Evolutionary conservation across 2,888 invertebrate genomes (phyloP).

Genomic region (Drosophila nr. perissopoda): DNA sequence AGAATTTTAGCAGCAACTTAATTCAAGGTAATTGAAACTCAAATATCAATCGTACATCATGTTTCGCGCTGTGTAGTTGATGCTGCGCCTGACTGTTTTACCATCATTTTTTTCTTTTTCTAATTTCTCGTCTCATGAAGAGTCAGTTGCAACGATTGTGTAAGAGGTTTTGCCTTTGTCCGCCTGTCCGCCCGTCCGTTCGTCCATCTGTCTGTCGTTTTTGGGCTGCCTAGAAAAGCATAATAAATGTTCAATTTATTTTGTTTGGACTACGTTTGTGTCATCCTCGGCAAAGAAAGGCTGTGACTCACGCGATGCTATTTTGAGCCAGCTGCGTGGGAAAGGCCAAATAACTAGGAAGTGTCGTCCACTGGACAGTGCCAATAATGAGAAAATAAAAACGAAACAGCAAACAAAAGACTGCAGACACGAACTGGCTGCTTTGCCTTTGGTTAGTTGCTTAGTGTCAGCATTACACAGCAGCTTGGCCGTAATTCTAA

Average conservation of each 20-base stretch:
- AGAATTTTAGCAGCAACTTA: background rate
- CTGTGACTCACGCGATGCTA: conserved; percentile 76
- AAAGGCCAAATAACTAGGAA: conserved; percentile 78
- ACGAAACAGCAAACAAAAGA: conserved; percentile 48
- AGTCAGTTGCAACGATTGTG: conserved; percentile 76
- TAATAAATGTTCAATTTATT: conserved; percentile 79
- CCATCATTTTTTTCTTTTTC: conserved; percentile 53
- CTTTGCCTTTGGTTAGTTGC: conserved; percentile 18
- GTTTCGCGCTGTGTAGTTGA: background rate
- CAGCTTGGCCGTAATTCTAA: conserved; percentile 73
- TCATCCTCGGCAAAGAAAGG: conserved; percentile 58
- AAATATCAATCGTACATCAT: background rate
- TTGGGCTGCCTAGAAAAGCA: conserved; percentile 44
- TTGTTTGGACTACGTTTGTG: conserved; percentile 57
- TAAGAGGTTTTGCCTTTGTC: conserved; percentile 44
- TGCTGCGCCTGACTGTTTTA: conserved; percentile 21
- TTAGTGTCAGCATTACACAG: conserved; percentile 67
- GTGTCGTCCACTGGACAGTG: conserved; percentile 36
- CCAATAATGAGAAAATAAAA: conserved; percentile 17
- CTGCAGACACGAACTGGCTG: conserved; percentile 45
- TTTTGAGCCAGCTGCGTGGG: conserved; percentile 65
- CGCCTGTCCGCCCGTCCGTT: conserved; percentile 6
- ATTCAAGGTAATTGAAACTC: background rate
- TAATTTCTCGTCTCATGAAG: conserved; percentile 71
- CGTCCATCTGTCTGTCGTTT: conserved; percentile 19